These are phyloP conservation scores for Drosophila pegasa DNA, from an alignment of 2,888 invertebrate genomes.

Conservation along the genomic window DNA sequence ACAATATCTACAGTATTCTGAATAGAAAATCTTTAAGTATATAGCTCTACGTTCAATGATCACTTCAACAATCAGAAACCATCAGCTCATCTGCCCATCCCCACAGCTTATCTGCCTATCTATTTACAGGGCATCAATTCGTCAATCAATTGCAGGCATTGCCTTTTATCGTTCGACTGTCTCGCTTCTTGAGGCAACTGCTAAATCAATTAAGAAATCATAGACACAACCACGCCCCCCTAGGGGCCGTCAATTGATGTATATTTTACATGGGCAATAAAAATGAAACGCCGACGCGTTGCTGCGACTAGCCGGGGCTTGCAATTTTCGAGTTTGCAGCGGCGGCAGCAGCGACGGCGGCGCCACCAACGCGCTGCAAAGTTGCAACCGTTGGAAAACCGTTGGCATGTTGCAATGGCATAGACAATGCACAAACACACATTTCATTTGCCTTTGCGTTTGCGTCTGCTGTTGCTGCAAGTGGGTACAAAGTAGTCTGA, in stretches of 20 bases:
- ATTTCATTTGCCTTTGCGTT: constrained; percentile 54
- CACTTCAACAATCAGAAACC: too few species aligned
- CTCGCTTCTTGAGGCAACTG: constrained; percentile 36
- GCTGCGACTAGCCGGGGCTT: constrained; percentile 31
- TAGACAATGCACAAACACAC: constrained; percentile 46
- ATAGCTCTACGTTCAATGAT: too few species aligned
- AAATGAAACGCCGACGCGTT: constrained; percentile 41
- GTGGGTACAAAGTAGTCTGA: constrained; percentile 48
- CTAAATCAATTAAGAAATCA: constrained; percentile 76
- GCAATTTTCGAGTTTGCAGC: constrained; percentile 73
- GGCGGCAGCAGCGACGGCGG: constrained; percentile 45
- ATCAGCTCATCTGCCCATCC: too few species aligned
- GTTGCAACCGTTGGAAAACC: constrained; percentile 33
- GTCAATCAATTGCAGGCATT: neutral
- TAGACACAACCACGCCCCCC: constrained; percentile 66
- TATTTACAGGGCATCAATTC: neutral
- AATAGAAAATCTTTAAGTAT: too few species aligned
- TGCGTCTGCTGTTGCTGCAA: constrained; percentile 30
- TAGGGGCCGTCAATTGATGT: constrained; percentile 41
- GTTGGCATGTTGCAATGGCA: constrained; percentile 44
- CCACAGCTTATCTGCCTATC: neutral
- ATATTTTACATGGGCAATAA: constrained; percentile 32
- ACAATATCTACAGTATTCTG: too few species aligned
- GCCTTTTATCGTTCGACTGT: constrained; percentile 15
- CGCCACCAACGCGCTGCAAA: constrained; percentile 69